A percentile compares a stretch with the other conserved stretches of the same genome.
Evolutionary conservation across 1,140 invertebrate species (phyloP).

Genomic region (Cherax quadricarinatus): DNA sequence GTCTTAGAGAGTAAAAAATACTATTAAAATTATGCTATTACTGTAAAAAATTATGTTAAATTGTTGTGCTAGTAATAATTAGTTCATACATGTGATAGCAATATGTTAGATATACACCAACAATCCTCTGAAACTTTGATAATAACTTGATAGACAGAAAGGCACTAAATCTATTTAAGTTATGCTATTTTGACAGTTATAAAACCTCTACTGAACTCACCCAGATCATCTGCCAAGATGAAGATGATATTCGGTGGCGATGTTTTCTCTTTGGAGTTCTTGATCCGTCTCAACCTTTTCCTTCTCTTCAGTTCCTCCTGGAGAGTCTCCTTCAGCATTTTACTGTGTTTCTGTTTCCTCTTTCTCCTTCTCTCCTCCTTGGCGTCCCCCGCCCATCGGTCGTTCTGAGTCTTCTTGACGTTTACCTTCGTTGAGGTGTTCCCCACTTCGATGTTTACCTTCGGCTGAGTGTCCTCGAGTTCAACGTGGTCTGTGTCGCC

Average conservation of each 20-base stretch:
- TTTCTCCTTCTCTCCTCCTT: background rate
- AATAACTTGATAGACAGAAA: too few species aligned
- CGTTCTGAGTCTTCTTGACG: background rate
- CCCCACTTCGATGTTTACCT: too few species aligned
- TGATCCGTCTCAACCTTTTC: background rate
- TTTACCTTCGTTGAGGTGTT: background rate
- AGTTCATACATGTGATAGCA: too few species aligned
- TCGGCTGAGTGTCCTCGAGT: background rate
- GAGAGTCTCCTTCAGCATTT: background rate
- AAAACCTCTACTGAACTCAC: background rate
- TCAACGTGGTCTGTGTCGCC: background rate
- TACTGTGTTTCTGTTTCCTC: background rate
- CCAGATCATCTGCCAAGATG: slow-evolving; percentile 40
- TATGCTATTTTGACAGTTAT: too few species aligned
- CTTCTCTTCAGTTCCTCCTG: background rate
- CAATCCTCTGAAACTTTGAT: too few species aligned
- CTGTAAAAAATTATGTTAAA: too few species aligned
- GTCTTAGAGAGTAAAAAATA: too few species aligned
- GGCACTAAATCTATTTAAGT: too few species aligned
- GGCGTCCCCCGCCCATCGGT: background rate
- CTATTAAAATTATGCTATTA: too few species aligned
- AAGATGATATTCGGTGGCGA: slow-evolving; percentile 22
- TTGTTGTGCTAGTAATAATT: too few species aligned
- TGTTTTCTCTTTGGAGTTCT: background rate
- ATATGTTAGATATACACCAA: too few species aligned